A percentile compares a stretch with the other conserved stretches of the same genome.
Evolutionary conservation across 2,888 invertebrate species (phyloP).

Genomic region (Harmothoe impar): DNA sequence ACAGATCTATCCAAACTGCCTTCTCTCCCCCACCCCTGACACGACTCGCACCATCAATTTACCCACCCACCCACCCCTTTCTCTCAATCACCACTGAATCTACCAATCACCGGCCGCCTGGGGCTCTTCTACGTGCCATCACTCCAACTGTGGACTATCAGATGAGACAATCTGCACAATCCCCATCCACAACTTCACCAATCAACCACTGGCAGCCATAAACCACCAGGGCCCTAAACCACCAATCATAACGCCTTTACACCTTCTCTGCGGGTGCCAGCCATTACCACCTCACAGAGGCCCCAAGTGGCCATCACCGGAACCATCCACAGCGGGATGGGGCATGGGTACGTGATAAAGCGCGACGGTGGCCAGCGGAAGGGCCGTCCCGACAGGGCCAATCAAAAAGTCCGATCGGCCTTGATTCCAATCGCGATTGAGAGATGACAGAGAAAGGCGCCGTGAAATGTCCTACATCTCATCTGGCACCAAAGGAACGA

Average conservation of each 20-base stretch:
- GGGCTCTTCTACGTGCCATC: neutral
- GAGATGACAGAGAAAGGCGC: constrained; percentile 28
- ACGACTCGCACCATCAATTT: neutral
- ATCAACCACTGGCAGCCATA: neutral
- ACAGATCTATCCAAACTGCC: neutral
- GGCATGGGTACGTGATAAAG: neutral
- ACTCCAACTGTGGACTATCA: neutral
- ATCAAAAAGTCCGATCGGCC: neutral
- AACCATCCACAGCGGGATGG: too few relatives aligned
- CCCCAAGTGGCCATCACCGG: too few relatives aligned
- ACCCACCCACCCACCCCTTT: neutral
- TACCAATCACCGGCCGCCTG: neutral
- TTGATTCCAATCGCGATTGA: constrained; percentile 11
- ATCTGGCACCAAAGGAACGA: neutral
- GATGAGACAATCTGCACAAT: neutral
- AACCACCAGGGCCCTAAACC: neutral
- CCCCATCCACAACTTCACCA: constrained; percentile 4
- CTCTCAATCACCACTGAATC: constrained; percentile 6
- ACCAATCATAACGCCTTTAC: too few relatives aligned
- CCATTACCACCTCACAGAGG: too few relatives aligned
- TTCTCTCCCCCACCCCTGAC: neutral
- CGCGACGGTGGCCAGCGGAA: neutral
- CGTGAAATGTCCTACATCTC: constrained; percentile 25
- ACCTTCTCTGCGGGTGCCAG: too few relatives aligned
- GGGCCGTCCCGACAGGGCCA: neutral